phyloP scores from a whole-genome alignment of 2,113 vertebrate genomes.

The Equus quagga region DNA sequence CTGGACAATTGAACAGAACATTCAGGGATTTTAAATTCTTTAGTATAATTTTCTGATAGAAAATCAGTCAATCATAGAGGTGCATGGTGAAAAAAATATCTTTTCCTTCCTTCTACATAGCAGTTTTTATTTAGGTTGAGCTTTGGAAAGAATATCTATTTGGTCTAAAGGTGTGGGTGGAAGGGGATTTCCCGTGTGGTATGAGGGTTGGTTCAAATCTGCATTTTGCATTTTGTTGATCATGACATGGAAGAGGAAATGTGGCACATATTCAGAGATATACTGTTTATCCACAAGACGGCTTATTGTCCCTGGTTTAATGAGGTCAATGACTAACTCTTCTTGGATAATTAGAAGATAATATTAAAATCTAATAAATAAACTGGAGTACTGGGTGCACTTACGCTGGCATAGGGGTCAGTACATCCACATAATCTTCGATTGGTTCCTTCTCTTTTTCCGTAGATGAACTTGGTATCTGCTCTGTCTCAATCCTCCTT shows the following conservation, averaged over 20 bases:
- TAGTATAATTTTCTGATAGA: constrained; percentile 15
- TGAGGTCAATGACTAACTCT: not conserved
- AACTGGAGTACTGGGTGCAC: constrained; percentile 26
- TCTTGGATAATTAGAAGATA: not conserved
- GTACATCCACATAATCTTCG: constrained; percentile 50
- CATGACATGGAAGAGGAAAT: constrained; percentile 62
- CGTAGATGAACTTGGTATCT: not conserved
- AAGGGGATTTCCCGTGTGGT: constrained; percentile 78
- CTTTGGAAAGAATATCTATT: constrained; percentile 59
- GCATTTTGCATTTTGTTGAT: constrained; percentile 26
- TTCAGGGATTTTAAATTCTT: constrained; percentile 35
- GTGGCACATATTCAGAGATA: constrained; percentile 13
- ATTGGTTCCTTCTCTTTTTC: constrained; percentile 44
- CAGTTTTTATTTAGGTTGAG: constrained; percentile 68
- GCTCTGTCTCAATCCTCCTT: constrained; percentile 74
- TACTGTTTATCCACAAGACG: not conserved
- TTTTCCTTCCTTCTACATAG: constrained; percentile 65
- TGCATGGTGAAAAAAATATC: constrained; percentile 24
- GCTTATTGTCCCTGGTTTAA: not conserved
- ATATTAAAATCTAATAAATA: not conserved
- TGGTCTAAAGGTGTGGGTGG: constrained; percentile 57
- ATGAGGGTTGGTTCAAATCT: constrained; percentile 37
- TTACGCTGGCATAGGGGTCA: constrained; percentile 83
- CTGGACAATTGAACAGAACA: not conserved
- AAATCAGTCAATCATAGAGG: constrained; percentile 1